Evolutionary conservation across 30 jellyfish, hydroid and myxozoan species (phyloP).

Genomic region (Clytia hemisphaerica): DNA sequence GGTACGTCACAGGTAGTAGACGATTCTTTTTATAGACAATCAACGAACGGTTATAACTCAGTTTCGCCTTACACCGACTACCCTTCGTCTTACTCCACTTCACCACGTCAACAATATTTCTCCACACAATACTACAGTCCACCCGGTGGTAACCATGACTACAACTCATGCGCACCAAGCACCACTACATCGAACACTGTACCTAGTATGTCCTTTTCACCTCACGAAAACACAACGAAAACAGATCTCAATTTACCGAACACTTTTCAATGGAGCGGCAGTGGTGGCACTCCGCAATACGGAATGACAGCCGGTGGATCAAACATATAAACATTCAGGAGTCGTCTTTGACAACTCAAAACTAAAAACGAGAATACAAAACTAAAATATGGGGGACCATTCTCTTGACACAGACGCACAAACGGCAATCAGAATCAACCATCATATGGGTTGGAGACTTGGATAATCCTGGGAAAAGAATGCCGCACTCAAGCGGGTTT

Average conservation of each 20-base stretch:
- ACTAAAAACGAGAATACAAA: no score
- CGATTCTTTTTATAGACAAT: slow-evolving; percentile 52
- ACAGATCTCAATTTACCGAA: slow-evolving; percentile 84
- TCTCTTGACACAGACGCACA: no score
- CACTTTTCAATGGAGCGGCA: slow-evolving; percentile 88
- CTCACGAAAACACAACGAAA: slow-evolving; percentile 73
- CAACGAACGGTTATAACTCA: slow-evolving; percentile 66
- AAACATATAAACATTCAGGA: no score
- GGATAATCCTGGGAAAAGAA: no score
- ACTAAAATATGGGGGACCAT: no score
- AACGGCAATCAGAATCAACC: no score
- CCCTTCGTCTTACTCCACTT: slow-evolving; percentile 69
- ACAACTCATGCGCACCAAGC: slow-evolving; percentile 55
- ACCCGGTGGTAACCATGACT: slow-evolving; percentile 76
- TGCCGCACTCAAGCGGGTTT: no score
- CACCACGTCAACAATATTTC: slow-evolving; percentile 69
- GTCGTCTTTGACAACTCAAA: no score
- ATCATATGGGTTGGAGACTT: no score
- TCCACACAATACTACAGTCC: slow-evolving; percentile 81
- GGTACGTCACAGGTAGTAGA: slow-evolving; percentile 65
- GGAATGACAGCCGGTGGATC: no score
- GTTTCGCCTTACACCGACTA: slow-evolving; percentile 71
- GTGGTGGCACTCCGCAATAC: no score
- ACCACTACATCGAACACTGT: slow-evolving; percentile 75
- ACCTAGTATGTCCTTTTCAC: slow-evolving; percentile 65